Percentiles rank a stretch among this genome's conserved stretches.
phyloP scores from a whole-genome alignment of 2,113 vertebrate species.

The Eptesicus fuscus region DNA sequence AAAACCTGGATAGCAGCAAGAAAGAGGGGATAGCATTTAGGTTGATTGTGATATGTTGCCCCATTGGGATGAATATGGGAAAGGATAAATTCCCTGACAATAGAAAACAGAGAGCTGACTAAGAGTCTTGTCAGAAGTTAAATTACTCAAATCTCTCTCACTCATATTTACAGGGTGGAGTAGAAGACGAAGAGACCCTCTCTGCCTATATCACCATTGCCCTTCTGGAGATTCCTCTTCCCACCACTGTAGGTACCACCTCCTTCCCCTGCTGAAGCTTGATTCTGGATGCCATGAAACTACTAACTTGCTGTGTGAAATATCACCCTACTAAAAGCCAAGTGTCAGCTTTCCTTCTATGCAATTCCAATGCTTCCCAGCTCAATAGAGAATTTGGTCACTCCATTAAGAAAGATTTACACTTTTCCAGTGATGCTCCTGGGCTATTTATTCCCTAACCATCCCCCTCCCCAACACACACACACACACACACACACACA shows the following conservation, averaged over 20 bases:
- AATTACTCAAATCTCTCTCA: neutral
- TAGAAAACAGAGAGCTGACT: neutral
- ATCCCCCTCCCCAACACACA: neutral
- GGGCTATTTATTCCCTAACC: neutral
- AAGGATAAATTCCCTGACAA: neutral
- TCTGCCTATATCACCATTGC: conserved; percentile 76
- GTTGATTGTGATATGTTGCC: neutral
- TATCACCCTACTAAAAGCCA: neutral
- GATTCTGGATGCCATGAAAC: neutral
- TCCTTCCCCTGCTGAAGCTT: neutral
- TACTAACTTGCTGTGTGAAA: neutral
- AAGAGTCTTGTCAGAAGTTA: neutral
- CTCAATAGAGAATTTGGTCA: neutral
- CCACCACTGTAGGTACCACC: conserved; percentile 64
- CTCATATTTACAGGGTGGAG: conserved; percentile 71
- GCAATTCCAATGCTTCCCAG: neutral
- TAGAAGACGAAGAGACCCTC: conserved; percentile 68
- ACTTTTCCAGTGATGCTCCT: neutral
- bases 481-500: neutral
- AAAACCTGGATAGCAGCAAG: neutral
- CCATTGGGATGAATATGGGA: neutral
- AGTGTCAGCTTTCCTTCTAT: neutral
- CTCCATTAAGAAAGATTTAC: neutral
- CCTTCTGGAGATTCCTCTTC: conserved; percentile 76
- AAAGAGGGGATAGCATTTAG: neutral